A percentile compares a stretch with the other conserved stretches of the same genome.
These are phyloP conservation scores for Malaclemys terrapin DNA, from an alignment of 2,113 vertebrate species.

Conservation along the genomic window DNA sequence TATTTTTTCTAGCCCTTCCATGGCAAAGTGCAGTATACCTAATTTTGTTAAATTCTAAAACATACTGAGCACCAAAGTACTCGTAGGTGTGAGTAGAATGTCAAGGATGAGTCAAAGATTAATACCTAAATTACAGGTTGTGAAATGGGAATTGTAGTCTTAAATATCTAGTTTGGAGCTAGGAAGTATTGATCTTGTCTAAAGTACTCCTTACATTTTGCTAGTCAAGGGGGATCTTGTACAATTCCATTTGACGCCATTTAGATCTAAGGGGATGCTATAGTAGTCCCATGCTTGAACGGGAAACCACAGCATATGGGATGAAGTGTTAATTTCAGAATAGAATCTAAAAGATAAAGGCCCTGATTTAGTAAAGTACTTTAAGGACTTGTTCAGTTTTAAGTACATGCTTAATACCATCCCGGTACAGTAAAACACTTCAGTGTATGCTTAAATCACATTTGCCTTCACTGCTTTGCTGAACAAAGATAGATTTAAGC, in stretches of 20 bases:
- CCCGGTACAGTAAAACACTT: not conserved
- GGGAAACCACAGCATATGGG: not conserved
- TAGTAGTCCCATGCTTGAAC: not conserved
- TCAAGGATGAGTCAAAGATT: conserved; percentile 84
- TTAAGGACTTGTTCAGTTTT: not conserved
- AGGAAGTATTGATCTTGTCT: conserved; percentile 72
- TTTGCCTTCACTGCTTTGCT: not conserved
- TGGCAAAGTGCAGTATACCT: conserved; percentile 64
- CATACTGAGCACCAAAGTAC: conserved; percentile 72
- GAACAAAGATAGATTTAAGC: not conserved
- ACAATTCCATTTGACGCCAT: not conserved
- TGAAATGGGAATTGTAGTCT: conserved; percentile 69
- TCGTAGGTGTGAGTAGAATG: conserved; percentile 82
- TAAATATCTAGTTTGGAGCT: conserved; percentile 69
- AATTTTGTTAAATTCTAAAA: conserved; percentile 77
- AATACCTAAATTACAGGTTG: conserved; percentile 80
- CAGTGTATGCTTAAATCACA: not conserved
- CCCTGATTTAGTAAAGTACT: not conserved
- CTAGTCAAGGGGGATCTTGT: not conserved
- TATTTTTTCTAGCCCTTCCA: conserved; percentile 51
- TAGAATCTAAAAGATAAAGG: not conserved
- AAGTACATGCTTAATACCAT: not conserved
- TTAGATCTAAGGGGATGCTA: not conserved
- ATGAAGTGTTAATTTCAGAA: not conserved
- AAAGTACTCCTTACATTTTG: conserved; percentile 16